Evolutionary conservation across 2,797 vertebrate genomes (phyloP).

Genomic region (Gadopsis bispinosus): DNA sequence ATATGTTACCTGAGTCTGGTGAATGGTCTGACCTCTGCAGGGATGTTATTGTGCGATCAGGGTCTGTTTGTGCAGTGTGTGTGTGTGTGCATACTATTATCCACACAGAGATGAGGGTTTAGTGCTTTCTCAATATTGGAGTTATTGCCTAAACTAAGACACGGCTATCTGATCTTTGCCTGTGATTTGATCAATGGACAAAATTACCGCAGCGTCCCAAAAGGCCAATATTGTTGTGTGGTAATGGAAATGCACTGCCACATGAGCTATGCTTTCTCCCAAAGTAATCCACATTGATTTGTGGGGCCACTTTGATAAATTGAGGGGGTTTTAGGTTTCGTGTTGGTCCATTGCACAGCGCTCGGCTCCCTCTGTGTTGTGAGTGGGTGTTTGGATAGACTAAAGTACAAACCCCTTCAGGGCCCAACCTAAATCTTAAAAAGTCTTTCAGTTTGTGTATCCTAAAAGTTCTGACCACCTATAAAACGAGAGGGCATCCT

Average conservation of each 20-base stretch:
- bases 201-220: constrained; percentile 78
- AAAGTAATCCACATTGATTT: constrained; percentile 87
- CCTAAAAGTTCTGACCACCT: constrained; percentile 1
- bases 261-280: constrained; percentile 77
- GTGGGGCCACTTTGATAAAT: constrained; percentile 84
- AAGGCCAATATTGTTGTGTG: constrained; percentile 80
- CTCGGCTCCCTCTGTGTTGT: constrained; percentile 44
- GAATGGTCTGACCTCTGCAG: constrained; percentile 62
- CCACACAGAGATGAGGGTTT: constrained; percentile 44
- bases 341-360: constrained; percentile 51
- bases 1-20: constrained; percentile 62
- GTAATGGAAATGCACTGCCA: constrained; percentile 79
- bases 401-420: constrained; percentile 1
- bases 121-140: constrained; percentile 58
- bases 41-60: constrained; percentile 42
- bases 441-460: background rate
- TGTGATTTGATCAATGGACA: constrained; percentile 80
- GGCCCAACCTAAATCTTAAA: background rate
- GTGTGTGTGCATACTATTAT: constrained; percentile 28
- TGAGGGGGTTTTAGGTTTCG: constrained; percentile 77
- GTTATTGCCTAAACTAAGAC: constrained; percentile 66
- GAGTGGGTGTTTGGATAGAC: constrained; percentile 38
- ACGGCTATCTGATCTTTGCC: constrained; percentile 71
- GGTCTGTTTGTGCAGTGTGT: constrained; percentile 20
- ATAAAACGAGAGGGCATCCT: constrained; percentile 18